Conservation (phyloP, 2,888 invertebrate genomes). For the Halictus ligatus region DNA sequence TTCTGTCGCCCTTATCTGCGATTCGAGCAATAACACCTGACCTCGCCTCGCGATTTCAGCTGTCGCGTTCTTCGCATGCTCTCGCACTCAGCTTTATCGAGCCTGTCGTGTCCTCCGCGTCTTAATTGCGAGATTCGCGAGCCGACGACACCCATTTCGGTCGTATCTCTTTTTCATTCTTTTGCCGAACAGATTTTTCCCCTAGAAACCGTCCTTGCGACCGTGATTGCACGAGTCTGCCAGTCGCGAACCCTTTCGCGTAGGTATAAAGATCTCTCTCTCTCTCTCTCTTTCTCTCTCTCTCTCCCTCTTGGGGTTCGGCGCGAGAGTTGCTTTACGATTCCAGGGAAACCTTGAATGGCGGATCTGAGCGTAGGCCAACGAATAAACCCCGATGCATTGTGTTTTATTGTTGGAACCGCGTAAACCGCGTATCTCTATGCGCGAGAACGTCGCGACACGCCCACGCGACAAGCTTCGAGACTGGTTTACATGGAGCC, state of each 20-base stretch:
- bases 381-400: constrained; percentile 52
- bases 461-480: constrained; percentile 49
- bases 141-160: constrained; percentile 27
- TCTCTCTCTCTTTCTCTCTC: constrained; percentile 15
- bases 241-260: not conserved
- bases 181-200: not conserved
- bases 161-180: constrained; percentile 1
- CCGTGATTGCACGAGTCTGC: constrained; percentile 51
- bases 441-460: constrained; percentile 20
- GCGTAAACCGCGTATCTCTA: constrained; percentile 42
- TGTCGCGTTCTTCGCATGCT: not conserved
- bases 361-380: constrained; percentile 52
- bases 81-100: constrained; percentile 42
- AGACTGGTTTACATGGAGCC: constrained; percentile 52
- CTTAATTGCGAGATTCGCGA: constrained; percentile 60
- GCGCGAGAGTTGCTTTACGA: constrained; percentile 52
- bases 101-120: constrained; percentile 29
- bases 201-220: constrained; percentile 53
- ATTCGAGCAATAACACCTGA: not conserved
- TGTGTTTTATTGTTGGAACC: constrained; percentile 38
- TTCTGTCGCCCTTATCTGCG: not conserved
- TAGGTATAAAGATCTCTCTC: constrained; percentile 34
- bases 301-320: constrained; percentile 18
- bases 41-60: not conserved
- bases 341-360: constrained; percentile 53